Base-by-base conservation (phyloP, 2,113 vertebrate genomes). In the Arvicanthis niloticus region DNA sequence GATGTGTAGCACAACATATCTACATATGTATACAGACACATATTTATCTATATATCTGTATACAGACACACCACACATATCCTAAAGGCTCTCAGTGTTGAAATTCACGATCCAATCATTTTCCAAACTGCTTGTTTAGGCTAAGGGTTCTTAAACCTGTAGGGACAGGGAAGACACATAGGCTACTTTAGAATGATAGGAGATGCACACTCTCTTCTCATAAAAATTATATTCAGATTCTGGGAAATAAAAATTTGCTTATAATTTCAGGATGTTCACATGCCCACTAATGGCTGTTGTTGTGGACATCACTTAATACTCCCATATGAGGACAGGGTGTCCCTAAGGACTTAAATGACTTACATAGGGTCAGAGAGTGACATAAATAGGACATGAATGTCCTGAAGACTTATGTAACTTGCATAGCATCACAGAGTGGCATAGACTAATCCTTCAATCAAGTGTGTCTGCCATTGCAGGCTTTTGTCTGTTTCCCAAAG, bases 181-280 rank as follows among this genome's bases (percentile, higher is more conserved):
- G 53, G 76, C n/a, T 42, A 24, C 58, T 91, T 53, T 97, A 87
- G 90, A 19, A 68, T 19, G 94, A 77, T 60, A 87, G 67, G 91
- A 94, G 40, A 91, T 86, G 84, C 13, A 5, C 21, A n/a, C n/a
- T 37, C 1, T 82, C 48, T 80, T 60, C 12, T 60, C 56, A 73
- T 58, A 91, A 93, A 95, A 95, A 91, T 93, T 86, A 51, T 9
- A 77, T 5, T 85, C 34, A 84, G 58, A 89, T 92, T 95, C 56
- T 86, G 58, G 56, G 88, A 96, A 92, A 95, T 88, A 96, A 95
- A 91, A 60, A 78, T 94, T 84, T 90, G 22, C 53, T 34, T 70
- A 75, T 70, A 92, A 76, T 60, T 77, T 93, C n/a, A 85, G 56
- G 26, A n/a, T 21, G 7, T 31, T 90, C n/a, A 51, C 42, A 42